Evolutionary conservation across 2,888 invertebrate genomes (phyloP).

Genomic region (Craniophora ligustri): DNA sequence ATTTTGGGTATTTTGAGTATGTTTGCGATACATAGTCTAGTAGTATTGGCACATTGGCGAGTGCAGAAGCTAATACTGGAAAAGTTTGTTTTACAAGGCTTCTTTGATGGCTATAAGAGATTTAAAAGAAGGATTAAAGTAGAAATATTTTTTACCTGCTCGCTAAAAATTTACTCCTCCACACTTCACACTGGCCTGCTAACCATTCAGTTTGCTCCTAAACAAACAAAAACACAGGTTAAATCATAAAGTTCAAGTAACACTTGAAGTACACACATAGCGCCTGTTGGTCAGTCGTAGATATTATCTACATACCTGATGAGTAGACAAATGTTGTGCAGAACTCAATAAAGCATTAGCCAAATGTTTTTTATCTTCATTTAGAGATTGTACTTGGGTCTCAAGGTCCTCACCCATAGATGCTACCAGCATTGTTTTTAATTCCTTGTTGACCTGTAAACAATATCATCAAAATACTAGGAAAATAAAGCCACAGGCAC

Average conservation of each 20-base stretch:
- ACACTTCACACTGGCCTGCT: slow-evolving; percentile 98
- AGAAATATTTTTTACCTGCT: slow-evolving; percentile 91
- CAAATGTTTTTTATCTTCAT: slow-evolving; percentile 96
- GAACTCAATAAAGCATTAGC: slow-evolving; percentile 95
- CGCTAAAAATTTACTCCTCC: slow-evolving; percentile 98
- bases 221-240: no score
- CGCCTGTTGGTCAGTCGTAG: neutral
- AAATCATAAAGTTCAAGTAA: no score
- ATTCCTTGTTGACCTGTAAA: slow-evolving; percentile 94
- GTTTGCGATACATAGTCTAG: no score
- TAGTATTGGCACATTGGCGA: no score
- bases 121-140: no score
- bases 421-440: slow-evolving; percentile 97
- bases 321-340: slow-evolving; percentile 94
- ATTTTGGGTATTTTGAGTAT: no score
- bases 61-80: no score
- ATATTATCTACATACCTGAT: slow-evolving; percentile 87
- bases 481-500: no score
- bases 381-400: slow-evolving; percentile 95
- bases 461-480: slow-evolving; percentile 1
- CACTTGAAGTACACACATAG: no score
- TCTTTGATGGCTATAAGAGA: no score
- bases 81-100: no score
- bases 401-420: slow-evolving; percentile 98
- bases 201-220: slow-evolving; percentile 97